Evolutionary conservation across 2,888 invertebrate genomes (phyloP).

Genomic region (Lamellibrachia satsuma): DNA sequence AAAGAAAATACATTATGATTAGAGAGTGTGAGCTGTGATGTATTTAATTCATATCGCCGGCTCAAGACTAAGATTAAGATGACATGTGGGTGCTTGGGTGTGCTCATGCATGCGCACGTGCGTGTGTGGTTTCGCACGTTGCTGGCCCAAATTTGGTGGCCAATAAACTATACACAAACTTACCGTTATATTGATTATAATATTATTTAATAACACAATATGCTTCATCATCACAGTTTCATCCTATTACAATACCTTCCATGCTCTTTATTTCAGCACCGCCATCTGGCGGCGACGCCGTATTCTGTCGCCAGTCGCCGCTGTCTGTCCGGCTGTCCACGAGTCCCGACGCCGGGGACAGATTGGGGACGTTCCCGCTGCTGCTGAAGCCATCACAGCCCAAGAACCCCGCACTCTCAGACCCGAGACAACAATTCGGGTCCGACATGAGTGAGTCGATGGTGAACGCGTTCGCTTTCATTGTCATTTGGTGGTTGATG

Average conservation of each 20-base stretch:
- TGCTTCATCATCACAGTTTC: neutral
- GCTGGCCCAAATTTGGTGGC: too few species aligned
- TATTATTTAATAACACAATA: neutral
- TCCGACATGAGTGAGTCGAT: neutral
- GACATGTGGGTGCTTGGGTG: too few species aligned
- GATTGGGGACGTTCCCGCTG: neutral
- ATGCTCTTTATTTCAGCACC: conserved; percentile 10
- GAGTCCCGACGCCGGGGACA: neutral
- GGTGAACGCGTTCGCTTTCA: neutral
- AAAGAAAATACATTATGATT: too few species aligned
- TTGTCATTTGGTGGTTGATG: neutral
- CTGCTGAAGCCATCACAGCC: neutral
- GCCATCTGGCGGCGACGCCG: neutral
- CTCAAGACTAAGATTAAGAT: too few species aligned
- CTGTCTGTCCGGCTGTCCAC: neutral
- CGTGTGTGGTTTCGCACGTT: too few species aligned
- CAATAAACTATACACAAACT: too few species aligned
- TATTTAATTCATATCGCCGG: too few species aligned
- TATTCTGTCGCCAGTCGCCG: neutral
- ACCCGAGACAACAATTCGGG: neutral
- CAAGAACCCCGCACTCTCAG: neutral
- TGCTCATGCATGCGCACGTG: too few species aligned
- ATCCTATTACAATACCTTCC: neutral
- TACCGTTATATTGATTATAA: neutral
- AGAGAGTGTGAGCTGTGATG: too few species aligned